These are phyloP conservation scores for Drosophila watanabei DNA, from an alignment of 1,140 invertebrate genomes.

Conservation along the genomic window DNA sequence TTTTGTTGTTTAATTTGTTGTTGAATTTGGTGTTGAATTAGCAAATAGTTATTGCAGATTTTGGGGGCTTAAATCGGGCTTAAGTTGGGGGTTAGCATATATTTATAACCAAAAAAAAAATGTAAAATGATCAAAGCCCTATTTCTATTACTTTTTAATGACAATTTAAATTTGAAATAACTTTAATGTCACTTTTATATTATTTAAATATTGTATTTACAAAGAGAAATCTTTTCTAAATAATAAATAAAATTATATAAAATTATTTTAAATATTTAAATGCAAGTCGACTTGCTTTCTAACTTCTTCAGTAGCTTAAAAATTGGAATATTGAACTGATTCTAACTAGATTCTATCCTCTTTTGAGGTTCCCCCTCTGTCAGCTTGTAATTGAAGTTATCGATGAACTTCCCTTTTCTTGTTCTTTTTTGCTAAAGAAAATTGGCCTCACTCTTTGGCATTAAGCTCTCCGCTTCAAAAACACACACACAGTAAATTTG, in stretches of 20 bases:
- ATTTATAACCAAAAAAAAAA: no score
- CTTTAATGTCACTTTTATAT: neutral
- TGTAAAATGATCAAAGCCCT: neutral
- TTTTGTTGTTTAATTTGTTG: neutral
- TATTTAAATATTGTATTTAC: no score
- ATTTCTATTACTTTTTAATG: neutral
- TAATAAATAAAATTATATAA: neutral
- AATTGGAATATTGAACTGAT: neutral
- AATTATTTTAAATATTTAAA: neutral
- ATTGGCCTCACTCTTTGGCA: slow-evolving; percentile 22
- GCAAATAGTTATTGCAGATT: slow-evolving; percentile 32
- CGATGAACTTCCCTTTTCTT: slow-evolving; percentile 1
- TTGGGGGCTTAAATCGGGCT: slow-evolving; percentile 4
- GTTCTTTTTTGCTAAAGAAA: neutral
- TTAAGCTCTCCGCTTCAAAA: slow-evolving; percentile 31
- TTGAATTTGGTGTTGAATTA: slow-evolving; percentile 13
- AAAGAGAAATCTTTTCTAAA: no score
- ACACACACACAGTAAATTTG: slow-evolving; percentile 53
- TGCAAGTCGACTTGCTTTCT: neutral
- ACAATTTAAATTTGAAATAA: neutral
- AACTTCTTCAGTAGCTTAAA: neutral
- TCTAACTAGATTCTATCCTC: neutral
- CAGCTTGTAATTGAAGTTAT: slow-evolving; percentile 8
- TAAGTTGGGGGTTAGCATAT: neutral
- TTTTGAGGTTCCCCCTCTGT: neutral